phyloP scores from a whole-genome alignment of 2,113 vertebrate genomes.

The Pao palembangensis region DNA sequence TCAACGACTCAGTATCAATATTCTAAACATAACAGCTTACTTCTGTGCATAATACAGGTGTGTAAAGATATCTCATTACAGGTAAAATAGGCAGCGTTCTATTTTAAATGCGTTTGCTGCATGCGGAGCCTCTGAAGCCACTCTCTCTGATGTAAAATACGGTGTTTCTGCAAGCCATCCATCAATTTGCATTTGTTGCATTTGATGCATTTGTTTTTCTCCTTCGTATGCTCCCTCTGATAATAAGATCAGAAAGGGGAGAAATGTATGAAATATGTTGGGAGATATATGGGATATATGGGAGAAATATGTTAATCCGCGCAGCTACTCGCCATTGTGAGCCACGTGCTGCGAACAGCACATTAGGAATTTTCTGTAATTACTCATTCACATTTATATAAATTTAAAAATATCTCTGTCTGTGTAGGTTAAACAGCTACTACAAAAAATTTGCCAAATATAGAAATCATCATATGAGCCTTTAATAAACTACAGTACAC shows the following conservation, averaged over 20 bases:
- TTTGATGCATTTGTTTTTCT: neutral
- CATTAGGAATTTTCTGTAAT: constrained; percentile 33
- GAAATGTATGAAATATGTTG: too few relatives aligned
- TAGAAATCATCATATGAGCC: neutral
- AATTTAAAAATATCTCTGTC: constrained; percentile 2
- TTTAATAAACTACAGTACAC: too few relatives aligned
- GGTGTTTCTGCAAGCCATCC: neutral
- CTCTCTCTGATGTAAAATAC: neutral
- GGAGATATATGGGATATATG: too few relatives aligned
- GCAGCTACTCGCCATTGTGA: constrained; percentile 24
- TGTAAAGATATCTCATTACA: too few relatives aligned
- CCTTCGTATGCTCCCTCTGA: neutral
- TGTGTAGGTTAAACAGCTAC: neutral
- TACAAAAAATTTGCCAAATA: neutral
- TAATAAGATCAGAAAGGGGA: constrained; percentile 23
- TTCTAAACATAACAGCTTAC: too few relatives aligned
- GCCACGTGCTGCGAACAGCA: constrained; percentile 28
- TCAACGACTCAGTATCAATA: too few relatives aligned
- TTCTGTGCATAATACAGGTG: too few relatives aligned
- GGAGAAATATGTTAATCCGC: constrained; percentile 35
- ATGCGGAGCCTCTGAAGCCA: neutral
- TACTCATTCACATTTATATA: constrained; percentile 27
- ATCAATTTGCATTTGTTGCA: constrained; percentile 26
- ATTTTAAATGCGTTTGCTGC: neutral
- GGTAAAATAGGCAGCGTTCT: neutral